Evolutionary conservation across 2,113 vertebrate genomes (phyloP), one percentile per base, ranked within the genome.

Genomic region (Sclerurus mexicanus): DNA sequence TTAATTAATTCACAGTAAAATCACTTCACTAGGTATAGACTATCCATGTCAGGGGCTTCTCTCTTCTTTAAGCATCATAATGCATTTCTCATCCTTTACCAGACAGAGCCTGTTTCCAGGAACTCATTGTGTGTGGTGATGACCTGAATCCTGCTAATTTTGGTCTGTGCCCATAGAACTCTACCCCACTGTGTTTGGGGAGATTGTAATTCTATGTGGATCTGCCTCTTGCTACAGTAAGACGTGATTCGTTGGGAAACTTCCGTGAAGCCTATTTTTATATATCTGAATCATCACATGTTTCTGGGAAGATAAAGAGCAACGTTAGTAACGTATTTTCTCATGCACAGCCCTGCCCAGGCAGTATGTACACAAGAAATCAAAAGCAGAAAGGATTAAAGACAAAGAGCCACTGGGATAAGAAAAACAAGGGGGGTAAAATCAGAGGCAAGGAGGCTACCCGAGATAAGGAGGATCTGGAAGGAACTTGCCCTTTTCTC

Each of bases 321-420:
- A 72, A 68, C 0, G 1, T 91, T 64, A 66, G 79, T 86, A 77
- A 90, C 21, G 35, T 90, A 66, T 92, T 93, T 94, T 95, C 50
- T 95, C 67, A 30, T 88, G 76, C 39, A 62, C 37, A 69, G 83
- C 75, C 88, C 92, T 95, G 56, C 90, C 67, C 83, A 55, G 2
- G 3, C 59, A 71, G 27, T 88, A 74, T 86, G 80, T 80, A 93
- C 79, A 80, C 68, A 96, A 66, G 72, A 92, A 95, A 94, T 76
- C 44, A 87, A 80, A 93, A 79, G 71, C 75, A 94, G 72, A 93
- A 94, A 80, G 47, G 9, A 88, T 86, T 92, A 84, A 92, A 93
- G 79, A 59, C 85, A 92, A 71, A 63, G 75, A 77, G 50, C 35
- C 63, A 80, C 10, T 40, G 62, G 62, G 71, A 67, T 94, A 85